Evolutionary conservation across 2,113 vertebrate species (phyloP), one percentile per base, ranked within the genome.

Genomic region (Oenanthe oenanthe): DNA sequence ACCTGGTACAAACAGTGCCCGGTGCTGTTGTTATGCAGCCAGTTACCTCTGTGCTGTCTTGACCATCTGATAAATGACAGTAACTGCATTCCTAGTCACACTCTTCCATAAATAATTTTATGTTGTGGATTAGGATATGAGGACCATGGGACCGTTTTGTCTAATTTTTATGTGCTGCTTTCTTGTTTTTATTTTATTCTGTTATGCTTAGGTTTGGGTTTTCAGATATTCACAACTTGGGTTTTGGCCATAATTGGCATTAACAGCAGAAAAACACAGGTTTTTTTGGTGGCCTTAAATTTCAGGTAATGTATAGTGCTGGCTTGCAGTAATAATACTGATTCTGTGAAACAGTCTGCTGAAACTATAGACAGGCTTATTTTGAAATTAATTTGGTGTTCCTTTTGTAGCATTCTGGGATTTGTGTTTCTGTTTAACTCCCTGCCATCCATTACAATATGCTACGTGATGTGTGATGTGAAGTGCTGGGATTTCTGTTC

Each of bases 61-160:
- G 85, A 45, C 85, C 68, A n/a, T 65, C 89, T 90, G 88, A 85
- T 92, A 92, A 95, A 93, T 96, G 88, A 57, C 29, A 48, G 40
- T 45, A 74, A 61, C 68, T 80, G 90, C 92, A 89, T 95, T 94
- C 79, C 60, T 86, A 83, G 93, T 96, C 92, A 92, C 51, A 47
- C 47, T 83, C 79, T 77, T 88, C 68, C 63, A 75, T 93, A 94
- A 94, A 86, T 95, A 88, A 92, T 77, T 86, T 74, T 83, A 83
- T 88, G 36, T 60, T 74, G 63, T 67, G 72, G 47, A 74, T 94
- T 94, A 96, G 56, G 72, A 42, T 92, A 92, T 88, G 83, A 57
- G 85, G 56, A 94, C 63, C 82, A 32, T 58, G 71, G 68, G 68
- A 74, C 79, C 10, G 0, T 70, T 95, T 48, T 48, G 19, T 51